Base-by-base conservation (phyloP, 2,113 vertebrate species). In the Brachirus orientalis region DNA sequence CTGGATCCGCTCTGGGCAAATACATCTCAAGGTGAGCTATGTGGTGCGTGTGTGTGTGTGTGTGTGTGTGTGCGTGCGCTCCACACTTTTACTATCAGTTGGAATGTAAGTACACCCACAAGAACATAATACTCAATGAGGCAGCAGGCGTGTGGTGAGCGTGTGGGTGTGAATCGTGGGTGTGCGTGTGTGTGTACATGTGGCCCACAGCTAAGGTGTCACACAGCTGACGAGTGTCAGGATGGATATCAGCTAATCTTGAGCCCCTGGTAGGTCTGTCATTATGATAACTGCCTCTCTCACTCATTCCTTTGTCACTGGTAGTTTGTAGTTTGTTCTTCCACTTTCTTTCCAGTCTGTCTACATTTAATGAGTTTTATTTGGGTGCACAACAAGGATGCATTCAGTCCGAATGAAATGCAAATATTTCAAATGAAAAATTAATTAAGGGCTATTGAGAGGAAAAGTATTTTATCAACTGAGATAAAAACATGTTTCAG, bases 1-100 rank as follows among this genome's bases (percentile, higher is more conserved):
- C 72, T 62, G 83, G 82, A 78, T 76, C 67, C 41, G 78, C 87
- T 88, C 72, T 74, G 74, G 79, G 87, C 84, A 89, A 89, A 86
- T 72, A 86, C 77, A 86, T 77, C 72, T 85, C 80, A 87, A 87
- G 82, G 80, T 86, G 75, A 84, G 73, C 22, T 28, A 18, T 53
- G 46, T 52, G 12, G 55, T 35, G 40, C 37, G 36, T 20, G 47
- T 53, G 57, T 60, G 28, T 69, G 58, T 54, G 48, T 28, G n/a
- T n/a, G 50, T 65, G 50, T 46, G 51, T 44, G 48, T 41, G 61
- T 67, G 63, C 5, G 41, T 9, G 52, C 58, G 35, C 43, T 33
- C 44, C 44, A 53, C 56, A 51, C 36, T 71, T 69, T 72, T 56
- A 71, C 62, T 58, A 59, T 84, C 50, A 72, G 46, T 68, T 53